These are phyloP conservation scores for Aphelinus atriplicis DNA, from an alignment of 1,140 invertebrate genomes.

Conservation along the genomic window DNA sequence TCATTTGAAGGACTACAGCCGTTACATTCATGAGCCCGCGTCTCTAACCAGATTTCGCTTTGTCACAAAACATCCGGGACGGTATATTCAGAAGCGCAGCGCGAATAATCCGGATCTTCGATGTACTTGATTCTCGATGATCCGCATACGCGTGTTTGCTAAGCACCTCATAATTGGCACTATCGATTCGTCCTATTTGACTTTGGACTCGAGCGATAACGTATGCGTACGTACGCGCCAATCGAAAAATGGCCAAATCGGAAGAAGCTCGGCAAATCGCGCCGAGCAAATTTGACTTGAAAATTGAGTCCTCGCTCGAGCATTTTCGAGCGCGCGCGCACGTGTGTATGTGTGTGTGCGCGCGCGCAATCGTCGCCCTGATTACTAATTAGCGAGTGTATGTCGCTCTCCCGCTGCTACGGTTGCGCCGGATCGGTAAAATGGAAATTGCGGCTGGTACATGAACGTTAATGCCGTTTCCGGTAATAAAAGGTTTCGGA, in stretches of 20 bases:
- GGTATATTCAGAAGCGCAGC: no score
- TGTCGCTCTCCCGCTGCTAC: neutral
- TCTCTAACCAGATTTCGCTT: no score
- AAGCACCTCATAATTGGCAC: constrained; percentile 17
- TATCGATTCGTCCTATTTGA: constrained; percentile 11
- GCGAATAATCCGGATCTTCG: no score
- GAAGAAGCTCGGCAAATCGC: neutral
- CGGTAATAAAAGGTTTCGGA: constrained; percentile 12
- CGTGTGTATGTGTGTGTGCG: no score
- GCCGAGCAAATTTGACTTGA: constrained; percentile 23
- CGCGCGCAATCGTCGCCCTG: constrained; percentile 9
- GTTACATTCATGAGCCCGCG: no score
- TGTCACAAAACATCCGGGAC: no score
- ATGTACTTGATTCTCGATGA: neutral
- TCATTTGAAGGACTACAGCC: no score
- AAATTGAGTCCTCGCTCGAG: constrained; percentile 14
- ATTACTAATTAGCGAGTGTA: constrained; percentile 29
- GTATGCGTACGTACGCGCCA: neutral
- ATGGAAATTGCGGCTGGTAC: constrained; percentile 15
- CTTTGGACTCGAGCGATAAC: constrained; percentile 12
- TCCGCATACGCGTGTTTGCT: neutral
- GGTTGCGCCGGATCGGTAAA: constrained; percentile 5
- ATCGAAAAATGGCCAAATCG: neutral
- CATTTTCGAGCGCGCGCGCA: neutral
- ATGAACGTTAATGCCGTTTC: constrained; percentile 6